phyloP scores from a whole-genome alignment of 2,888 invertebrate species.

The Mythimna albipuncta region DNA sequence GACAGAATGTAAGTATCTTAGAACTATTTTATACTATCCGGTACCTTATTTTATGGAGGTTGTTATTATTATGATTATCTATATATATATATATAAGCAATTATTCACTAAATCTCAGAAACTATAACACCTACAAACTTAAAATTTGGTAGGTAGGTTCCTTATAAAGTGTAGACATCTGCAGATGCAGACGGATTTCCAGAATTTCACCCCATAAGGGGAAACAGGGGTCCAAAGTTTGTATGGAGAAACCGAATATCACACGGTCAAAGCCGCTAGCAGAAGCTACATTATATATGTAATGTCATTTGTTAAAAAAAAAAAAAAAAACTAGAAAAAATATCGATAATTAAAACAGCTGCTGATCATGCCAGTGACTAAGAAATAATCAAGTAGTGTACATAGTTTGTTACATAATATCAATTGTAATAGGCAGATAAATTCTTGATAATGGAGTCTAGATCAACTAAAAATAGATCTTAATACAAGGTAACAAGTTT shows the following conservation, averaged over 20 bases:
- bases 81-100: too few species aligned
- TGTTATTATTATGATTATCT: background rate
- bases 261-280: too few species aligned
- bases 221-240: too few species aligned
- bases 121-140: too few species aligned
- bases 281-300: background rate
- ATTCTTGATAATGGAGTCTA: slow-evolving; percentile 20
- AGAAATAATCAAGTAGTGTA: slow-evolving; percentile 15
- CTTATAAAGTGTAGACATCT: too few species aligned
- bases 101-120: too few species aligned
- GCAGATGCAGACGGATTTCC: too few species aligned
- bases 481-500: slow-evolving; percentile 26
- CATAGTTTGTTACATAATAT: slow-evolving; percentile 21
- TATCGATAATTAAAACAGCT: slow-evolving; percentile 17
- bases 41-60: background rate
- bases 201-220: too few species aligned
- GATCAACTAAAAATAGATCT: slow-evolving; percentile 35
- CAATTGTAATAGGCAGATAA: slow-evolving; percentile 32
- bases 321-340: background rate
- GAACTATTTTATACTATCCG: background rate
- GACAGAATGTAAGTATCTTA: slow-evolving; percentile 77
- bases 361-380: slow-evolving; percentile 21
- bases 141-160: too few species aligned
- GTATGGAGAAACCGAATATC: too few species aligned
- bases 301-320: background rate